phyloP scores from a whole-genome alignment of 2,113 vertebrate genomes.

The Phaethon lepturus region DNA sequence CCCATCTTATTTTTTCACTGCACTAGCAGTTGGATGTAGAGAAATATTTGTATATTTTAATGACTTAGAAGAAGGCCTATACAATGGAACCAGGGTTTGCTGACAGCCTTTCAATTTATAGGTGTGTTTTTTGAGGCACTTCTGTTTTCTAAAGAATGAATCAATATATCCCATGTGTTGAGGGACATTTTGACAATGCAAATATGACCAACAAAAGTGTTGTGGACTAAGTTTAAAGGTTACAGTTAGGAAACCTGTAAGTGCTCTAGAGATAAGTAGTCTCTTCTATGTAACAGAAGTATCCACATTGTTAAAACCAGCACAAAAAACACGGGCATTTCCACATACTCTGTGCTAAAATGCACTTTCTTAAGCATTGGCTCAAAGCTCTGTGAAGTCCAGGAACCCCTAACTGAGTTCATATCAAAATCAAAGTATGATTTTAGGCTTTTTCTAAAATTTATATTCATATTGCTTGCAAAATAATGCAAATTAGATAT shows the following conservation, averaged over 20 bases:
- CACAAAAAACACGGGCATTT: background rate
- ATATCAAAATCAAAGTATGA: background rate
- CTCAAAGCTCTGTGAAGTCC: background rate
- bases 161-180: background rate
- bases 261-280: background rate
- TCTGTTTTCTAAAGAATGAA: background rate
- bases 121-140: background rate
- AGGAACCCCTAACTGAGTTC: background rate
- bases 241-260: background rate
- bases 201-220: background rate
- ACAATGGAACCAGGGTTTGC: background rate
- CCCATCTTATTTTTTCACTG: background rate
- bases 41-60: background rate
- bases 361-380: background rate
- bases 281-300: background rate
- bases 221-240: background rate
- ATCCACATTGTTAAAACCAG: background rate
- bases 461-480: background rate
- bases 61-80: background rate
- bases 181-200: background rate
- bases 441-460: background rate
- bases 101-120: background rate
- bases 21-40: background rate
- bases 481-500: background rate
- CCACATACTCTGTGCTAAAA: background rate